Evolutionary conservation across 2,113 vertebrate species (phyloP).

Genomic region (Melanostigma gelatinosum): DNA sequence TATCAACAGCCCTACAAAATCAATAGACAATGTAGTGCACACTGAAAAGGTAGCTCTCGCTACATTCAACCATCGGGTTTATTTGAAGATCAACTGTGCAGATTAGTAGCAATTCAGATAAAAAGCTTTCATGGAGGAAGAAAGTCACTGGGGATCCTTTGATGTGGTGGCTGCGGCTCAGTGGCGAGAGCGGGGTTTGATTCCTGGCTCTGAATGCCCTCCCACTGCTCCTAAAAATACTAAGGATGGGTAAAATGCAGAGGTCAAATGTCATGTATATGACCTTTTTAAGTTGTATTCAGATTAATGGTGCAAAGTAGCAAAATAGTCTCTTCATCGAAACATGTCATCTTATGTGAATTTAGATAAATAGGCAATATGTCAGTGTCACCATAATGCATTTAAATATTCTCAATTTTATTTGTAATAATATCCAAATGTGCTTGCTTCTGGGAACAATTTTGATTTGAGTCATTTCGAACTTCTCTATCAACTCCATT

Average conservation of each 20-base stretch:
- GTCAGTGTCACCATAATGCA: neutral
- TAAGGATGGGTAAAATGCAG: too few relatives aligned
- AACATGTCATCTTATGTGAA: neutral
- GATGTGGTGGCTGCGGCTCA: neutral
- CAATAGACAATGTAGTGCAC: conserved; percentile 18
- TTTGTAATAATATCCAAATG: too few relatives aligned
- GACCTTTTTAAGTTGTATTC: conserved; percentile 5
- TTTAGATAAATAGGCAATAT: neutral
- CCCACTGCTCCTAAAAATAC: too few relatives aligned
- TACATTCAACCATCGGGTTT: neutral
- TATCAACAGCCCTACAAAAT: conserved; percentile 27
- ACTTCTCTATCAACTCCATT: neutral
- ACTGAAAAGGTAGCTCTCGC: conserved; percentile 8
- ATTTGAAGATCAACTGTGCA: conserved; percentile 25
- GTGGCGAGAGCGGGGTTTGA: neutral
- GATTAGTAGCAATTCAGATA: conserved; percentile 32
- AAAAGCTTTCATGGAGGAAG: conserved; percentile 13
- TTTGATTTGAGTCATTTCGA: neutral
- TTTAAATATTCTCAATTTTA: neutral
- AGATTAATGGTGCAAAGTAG: neutral
- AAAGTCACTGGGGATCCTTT: conserved; percentile 1
- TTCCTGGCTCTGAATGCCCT: too few relatives aligned
- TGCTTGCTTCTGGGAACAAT: neutral
- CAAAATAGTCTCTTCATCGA: neutral
- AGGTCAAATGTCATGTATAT: neutral